Base-by-base conservation (phyloP, 1,140 invertebrate species). In the Halesus radiatus region DNA sequence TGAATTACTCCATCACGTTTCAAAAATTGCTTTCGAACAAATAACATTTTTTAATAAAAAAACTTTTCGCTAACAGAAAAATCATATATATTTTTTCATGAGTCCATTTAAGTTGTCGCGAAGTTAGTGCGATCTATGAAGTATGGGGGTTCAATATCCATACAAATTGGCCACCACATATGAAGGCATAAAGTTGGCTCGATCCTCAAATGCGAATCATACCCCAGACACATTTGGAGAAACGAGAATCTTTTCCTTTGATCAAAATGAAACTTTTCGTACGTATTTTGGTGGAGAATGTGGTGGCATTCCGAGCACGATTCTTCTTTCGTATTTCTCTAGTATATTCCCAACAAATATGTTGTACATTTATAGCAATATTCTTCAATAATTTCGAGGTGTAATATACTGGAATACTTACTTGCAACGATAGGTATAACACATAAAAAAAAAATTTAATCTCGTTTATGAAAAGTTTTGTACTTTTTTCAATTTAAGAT, bases 131-230 rank as follows among this genome's bases (percentile, higher is more conserved):
- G 66, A 37, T 74, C 45, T 72, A 13, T 20, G 18, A 29, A 56
- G 52, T 74, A 54, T 54, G 52, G 16, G 6, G 16, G 22, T 81
- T 60, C 80, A 80, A 82, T 82, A 82, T 82, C 77, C 81, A 82
- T 82, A 82, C 78, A 74, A 79, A 82, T 82, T 82, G 81, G 74
- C 74, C 74, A 78, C 72, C 81, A 72, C 81, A 77, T 79, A 82
- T 80, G 81, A 80, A 82, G 78, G 75, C 81, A 82, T 82, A 82
- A 82, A 82, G 56, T 58, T 77, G 37, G 75, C 32, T n/a, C 18
- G 68, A 37, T 72, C 32, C 68, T 53, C 70, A 53, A 56, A 74
- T 56, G n/a, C 10, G 70, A 74, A 74, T 74, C 70, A 74, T 74
- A 56, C 20, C 26, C 70, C 70, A 74, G 70, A 56, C 70, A 74